phyloP scores from a whole-genome alignment of 2,797 vertebrate species.

The Helicolenus hilgendorfi region DNA sequence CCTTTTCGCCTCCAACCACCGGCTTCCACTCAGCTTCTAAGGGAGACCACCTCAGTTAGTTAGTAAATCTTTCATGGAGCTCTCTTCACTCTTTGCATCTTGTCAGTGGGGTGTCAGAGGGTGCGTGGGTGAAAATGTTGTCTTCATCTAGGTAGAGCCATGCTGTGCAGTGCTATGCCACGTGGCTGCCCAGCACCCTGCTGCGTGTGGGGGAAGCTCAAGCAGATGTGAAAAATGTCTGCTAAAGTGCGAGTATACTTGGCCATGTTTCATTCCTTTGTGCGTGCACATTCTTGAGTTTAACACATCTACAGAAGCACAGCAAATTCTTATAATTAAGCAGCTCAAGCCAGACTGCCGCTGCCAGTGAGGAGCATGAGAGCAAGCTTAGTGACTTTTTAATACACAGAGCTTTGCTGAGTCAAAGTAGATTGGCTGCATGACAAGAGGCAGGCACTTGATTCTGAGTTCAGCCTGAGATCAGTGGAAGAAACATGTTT shows the following conservation, averaged over 20 bases:
- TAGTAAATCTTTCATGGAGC: slow-evolving; percentile 81
- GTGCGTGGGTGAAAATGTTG: slow-evolving; percentile 64
- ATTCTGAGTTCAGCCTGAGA: slow-evolving; percentile 25
- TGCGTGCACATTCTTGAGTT: slow-evolving; percentile 32
- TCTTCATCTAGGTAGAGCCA: slow-evolving; percentile 66
- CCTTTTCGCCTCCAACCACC: slow-evolving; percentile 31
- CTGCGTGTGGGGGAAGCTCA: slow-evolving; percentile 51
- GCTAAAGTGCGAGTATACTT: slow-evolving; percentile 2
- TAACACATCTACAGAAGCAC: slow-evolving; percentile 31
- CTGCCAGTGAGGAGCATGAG: slow-evolving; percentile 1
- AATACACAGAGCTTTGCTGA: slow-evolving; percentile 47
- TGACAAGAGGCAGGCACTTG: slow-evolving; percentile 4
- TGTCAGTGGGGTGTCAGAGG: slow-evolving; percentile 56
- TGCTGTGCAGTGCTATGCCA: slow-evolving; percentile 66
- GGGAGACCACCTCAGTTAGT: slow-evolving; percentile 65
- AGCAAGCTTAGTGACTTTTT: slow-evolving; percentile 45
- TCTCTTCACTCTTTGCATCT: slow-evolving; percentile 43
- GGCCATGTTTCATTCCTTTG: slow-evolving; percentile 5
- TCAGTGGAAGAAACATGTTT: slow-evolving; percentile 7
- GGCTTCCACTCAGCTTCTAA: slow-evolving; percentile 61
- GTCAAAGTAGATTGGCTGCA: slow-evolving; percentile 31
- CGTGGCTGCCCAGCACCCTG: slow-evolving; percentile 51
- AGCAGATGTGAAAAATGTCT: slow-evolving; percentile 56
- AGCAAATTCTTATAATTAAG: slow-evolving; percentile 59
- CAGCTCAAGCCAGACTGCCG: slow-evolving; percentile 11